Base-by-base conservation (phyloP, 1,140 invertebrate genomes). In the Berghia stephanieae region DNA sequence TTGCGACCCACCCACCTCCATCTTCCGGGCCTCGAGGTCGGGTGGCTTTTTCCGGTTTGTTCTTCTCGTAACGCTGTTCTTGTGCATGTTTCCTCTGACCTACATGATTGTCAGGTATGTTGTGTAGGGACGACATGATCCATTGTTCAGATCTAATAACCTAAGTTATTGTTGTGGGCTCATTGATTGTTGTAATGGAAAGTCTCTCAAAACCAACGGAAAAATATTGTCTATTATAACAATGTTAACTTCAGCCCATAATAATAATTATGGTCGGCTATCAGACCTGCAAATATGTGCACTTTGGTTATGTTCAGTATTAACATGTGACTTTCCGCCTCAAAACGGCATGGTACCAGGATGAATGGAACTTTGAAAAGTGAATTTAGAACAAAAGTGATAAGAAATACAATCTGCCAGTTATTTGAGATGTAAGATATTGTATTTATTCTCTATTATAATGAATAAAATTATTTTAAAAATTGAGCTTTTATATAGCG, bases 21-120 rank as follows among this genome's bases (percentile, higher is more conserved):
- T 87, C 49, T 87, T 86, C 72, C 79, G 83, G 21, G 86, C 85
- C 0, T 86, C 85, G 1, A 80, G 84, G 70, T 85, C 85, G 5
- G 83, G 84, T 13, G 86, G 81, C 43, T 87, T 87, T 55, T 85
- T 84, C 63, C 49, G 86, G 66, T 84, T 83, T 55, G 55, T 87
- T 43, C 79, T 87, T 8, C 68, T 86, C 16, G 40, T 85, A 1
- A 86, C 80, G 16, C 77, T 85, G 75, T 86, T 87, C 52, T 49
- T 84, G 8, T 82, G 83, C 38, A 43, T 85, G 10, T 75, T 86
- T 24, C 84, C 84, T 16, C 82, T 85, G 78, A 80, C 79, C 1
- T 85, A 85, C 34, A 77, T 81, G 27, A 74, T 87, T 6, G 78
- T 83, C n/a, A 77, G 82, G 85, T 87, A 80, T 83, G 86, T 81